These are phyloP conservation scores for Caenorhabditis imperialis DNA, from an alignment of 2,888 invertebrate species.

Conservation along the genomic window DNA sequence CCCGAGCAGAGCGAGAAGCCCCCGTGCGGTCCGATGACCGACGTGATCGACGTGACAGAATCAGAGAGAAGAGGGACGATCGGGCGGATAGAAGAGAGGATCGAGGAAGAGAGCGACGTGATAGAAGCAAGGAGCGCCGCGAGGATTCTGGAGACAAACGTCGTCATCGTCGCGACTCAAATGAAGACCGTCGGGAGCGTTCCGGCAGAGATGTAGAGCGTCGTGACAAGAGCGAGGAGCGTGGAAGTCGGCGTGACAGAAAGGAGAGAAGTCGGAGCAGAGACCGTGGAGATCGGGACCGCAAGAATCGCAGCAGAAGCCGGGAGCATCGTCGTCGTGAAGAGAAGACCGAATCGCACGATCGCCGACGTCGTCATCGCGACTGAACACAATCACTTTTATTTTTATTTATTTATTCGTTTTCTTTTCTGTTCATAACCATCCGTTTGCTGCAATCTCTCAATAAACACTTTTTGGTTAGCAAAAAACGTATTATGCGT, in stretches of 20 bases:
- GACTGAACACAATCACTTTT: conserved; percentile 7
- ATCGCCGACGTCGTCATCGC: conserved; percentile 28
- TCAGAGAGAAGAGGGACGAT: conserved; percentile 1
- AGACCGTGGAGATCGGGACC: not conserved
- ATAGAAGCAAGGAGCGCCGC: conserved; percentile 6
- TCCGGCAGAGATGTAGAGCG: conserved; percentile 40
- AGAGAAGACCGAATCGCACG: conserved; percentile 12
- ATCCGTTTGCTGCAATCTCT: too few relatives aligned
- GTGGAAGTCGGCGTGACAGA: not conserved
- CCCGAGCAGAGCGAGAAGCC: conserved; percentile 18
- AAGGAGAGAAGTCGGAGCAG: not conserved
- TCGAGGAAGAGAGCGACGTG: conserved; percentile 5
- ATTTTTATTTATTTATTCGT: conserved; percentile 11
- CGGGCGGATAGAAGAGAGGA: conserved; percentile 10
- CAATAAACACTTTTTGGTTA: too few relatives aligned
- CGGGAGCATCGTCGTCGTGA: conserved; percentile 20
- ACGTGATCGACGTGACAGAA: conserved; percentile 13
- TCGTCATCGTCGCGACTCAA: conserved; percentile 24
- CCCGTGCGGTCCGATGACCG: conserved; percentile 20
- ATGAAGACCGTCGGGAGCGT: conserved; percentile 22
- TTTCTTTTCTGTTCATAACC: conserved; percentile 5
- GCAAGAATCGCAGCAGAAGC: not conserved
- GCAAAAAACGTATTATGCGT: too few relatives aligned
- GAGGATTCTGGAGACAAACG: conserved; percentile 14
- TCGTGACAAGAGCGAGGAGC: conserved; percentile 22